These are phyloP conservation scores for Adelosebastes latens DNA, from an alignment of 2,797 vertebrate genomes.

Conservation along the genomic window DNA sequence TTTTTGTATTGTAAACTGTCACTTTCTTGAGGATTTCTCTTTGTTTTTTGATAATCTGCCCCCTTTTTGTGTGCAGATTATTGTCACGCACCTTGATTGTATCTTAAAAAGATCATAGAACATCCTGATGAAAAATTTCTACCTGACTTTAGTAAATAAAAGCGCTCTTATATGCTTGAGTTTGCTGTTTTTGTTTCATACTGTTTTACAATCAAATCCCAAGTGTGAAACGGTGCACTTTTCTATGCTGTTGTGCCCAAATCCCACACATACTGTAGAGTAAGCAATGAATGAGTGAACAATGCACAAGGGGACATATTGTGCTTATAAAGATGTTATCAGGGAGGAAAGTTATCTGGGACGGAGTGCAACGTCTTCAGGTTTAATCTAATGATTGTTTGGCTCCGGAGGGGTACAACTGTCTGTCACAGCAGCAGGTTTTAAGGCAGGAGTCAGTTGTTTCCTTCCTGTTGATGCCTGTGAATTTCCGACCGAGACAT, in stretches of 20 bases:
- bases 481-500: conserved; percentile 34
- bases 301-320: not conserved
- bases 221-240: not conserved
- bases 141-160: conserved; percentile 45
- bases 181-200: not conserved
- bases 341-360: not conserved
- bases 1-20: conserved; percentile 10
- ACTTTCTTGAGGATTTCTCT: not conserved
- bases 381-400: conserved; percentile 34
- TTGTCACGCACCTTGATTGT: conserved; percentile 11
- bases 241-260: not conserved
- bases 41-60: not conserved
- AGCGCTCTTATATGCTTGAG: not conserved
- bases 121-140: conserved; percentile 1
- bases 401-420: conserved; percentile 10
- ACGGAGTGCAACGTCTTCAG: not conserved
- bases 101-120: conserved; percentile 4
- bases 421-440: conserved; percentile 38
- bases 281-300: not conserved
- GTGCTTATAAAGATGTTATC: conserved; percentile 13
- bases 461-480: conserved; percentile 44
- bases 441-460: conserved; percentile 22
- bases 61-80: conserved; percentile 1
- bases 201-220: not conserved
- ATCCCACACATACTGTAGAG: not conserved